Base-by-base conservation (phyloP, 2,113 vertebrate genomes). In the Rhombomys opimus region DNA sequence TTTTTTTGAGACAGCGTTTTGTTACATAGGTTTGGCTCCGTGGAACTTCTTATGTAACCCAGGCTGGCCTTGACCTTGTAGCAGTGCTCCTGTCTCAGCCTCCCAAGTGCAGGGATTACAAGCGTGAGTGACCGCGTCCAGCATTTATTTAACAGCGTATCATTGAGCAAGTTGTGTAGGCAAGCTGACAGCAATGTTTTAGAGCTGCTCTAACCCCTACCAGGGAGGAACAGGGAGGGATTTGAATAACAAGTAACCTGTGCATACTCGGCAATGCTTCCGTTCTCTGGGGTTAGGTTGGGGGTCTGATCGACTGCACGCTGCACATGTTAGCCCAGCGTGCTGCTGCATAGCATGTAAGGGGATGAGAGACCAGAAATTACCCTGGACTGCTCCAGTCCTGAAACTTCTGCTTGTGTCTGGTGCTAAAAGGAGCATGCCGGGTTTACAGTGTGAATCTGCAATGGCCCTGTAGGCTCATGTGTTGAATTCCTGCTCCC, bases 331-430 rank as follows among this genome's bases (percentile, higher is more conserved):
- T 72, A 72, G n/a, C n/a, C 68, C 35, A 35, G 46, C 5, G 46
- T 46, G 46, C 46, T 46, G 46, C 46, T 46, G 46, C 46, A 18
- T 88, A 41, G 23, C 72, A 12, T 77, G 41, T 63, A 73, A 65
- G 96, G 52, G 94, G 91, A 86, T 27, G 61, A 88, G 78, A 90
- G 70, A 61, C 38, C n/a, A 84, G 54, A 85, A 92, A 73, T 90
- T 76, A 65, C 4, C 46, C 72, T 11, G 25, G 46, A 15, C 92
- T 90, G 4, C 68, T 25, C 20, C 61, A 57, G 35, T 90, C 46
- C 30, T 87, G 57, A 94, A 78, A 73, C 22, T 68, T 54, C 41
- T 32, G 9, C 68, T 87, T 81, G 73, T 92, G 61, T 90, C 80
- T 89, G 5, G 59, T 92, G 41, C 41, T 93, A 70, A 84, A 22